These are phyloP conservation scores for Cranoglanis bouderius DNA, from an alignment of 2,113 vertebrate genomes.

Conservation along the genomic window DNA sequence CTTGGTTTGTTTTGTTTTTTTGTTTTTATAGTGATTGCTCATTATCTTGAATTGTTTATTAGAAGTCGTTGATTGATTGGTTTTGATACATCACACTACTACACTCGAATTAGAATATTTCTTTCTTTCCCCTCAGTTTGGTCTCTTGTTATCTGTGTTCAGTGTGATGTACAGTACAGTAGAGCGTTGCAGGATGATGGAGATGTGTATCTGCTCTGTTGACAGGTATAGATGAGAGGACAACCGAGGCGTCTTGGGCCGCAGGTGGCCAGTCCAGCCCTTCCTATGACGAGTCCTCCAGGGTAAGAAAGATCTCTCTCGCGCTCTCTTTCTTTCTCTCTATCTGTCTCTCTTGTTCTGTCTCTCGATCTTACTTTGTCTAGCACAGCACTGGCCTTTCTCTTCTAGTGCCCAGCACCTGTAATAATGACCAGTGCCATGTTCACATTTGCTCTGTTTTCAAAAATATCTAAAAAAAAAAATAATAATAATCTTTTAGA, in stretches of 20 bases:
- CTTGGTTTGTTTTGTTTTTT: not conserved
- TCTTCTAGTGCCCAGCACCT: constrained; percentile 62
- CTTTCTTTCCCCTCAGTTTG: not conserved
- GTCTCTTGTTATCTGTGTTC: not conserved
- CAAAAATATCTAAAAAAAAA: not conserved
- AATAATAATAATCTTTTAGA: too few species aligned
- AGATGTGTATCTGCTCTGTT: constrained; percentile 67
- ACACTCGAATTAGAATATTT: not conserved
- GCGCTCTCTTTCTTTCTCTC: not conserved
- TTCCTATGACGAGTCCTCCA: constrained; percentile 86
- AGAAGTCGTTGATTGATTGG: not conserved
- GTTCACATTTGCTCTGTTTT: not conserved
- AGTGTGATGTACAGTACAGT: constrained; percentile 6
- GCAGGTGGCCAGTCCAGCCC: constrained; percentile 90
- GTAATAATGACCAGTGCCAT: constrained; percentile 41
- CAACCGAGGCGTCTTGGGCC: constrained; percentile 87
- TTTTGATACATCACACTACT: not conserved
- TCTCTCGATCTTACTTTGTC: not conserved
- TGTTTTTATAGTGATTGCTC: not conserved
- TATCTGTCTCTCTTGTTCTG: constrained; percentile 19
- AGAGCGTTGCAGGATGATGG: constrained; percentile 51
- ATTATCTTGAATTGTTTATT: not conserved
- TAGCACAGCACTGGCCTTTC: constrained; percentile 55
- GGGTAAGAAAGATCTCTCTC: constrained; percentile 81
- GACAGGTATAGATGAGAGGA: constrained; percentile 93